Evolutionary conservation across 1,140 invertebrate species (phyloP).

Genomic region (Calliopsis andreniformis): DNA sequence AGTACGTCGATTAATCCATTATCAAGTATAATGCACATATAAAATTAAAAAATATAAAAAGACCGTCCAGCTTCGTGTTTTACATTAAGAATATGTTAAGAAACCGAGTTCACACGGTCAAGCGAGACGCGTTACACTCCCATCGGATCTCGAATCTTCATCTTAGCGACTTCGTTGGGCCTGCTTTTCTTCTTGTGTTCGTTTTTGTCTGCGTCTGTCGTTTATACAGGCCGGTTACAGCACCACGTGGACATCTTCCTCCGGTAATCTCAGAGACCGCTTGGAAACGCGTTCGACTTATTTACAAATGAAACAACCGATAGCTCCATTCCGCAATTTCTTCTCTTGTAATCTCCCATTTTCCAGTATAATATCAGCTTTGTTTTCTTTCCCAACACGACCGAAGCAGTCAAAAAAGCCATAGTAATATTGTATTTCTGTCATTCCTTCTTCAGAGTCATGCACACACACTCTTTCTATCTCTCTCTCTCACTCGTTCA

Average conservation of each 20-base stretch:
- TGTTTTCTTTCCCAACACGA: slow-evolving; percentile 15
- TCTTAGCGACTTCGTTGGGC: not conserved
- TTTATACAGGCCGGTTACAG: slow-evolving; percentile 62
- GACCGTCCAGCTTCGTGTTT: slow-evolving; percentile 62
- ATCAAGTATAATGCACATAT: slow-evolving; percentile 78
- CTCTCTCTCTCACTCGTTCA: not conserved
- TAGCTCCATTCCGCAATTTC: slow-evolving; percentile 3
- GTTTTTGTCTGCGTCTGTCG: not conserved
- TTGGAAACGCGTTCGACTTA: slow-evolving; percentile 73
- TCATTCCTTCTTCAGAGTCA: slow-evolving; percentile 7
- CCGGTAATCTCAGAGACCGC: slow-evolving; percentile 57
- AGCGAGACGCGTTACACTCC: slow-evolving; percentile 22
- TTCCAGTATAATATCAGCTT: slow-evolving; percentile 13
- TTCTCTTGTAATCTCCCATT: not conserved
- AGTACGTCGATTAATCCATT: slow-evolving; percentile 74
- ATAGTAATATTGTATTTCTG: slow-evolving; percentile 9
- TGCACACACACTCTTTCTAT: not conserved
- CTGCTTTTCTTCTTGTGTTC: not conserved
- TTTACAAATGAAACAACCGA: slow-evolving; percentile 74
- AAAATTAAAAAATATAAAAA: slow-evolving; percentile 81
- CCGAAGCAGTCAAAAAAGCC: slow-evolving; percentile 39
- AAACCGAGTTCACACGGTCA: slow-evolving; percentile 49
- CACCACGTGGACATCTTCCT: slow-evolving; percentile 55
- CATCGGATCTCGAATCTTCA: slow-evolving; percentile 15
- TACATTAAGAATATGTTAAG: slow-evolving; percentile 59